phyloP scores from a whole-genome alignment of 2,113 vertebrate genomes.

The Cnemophilus loriae region DNA sequence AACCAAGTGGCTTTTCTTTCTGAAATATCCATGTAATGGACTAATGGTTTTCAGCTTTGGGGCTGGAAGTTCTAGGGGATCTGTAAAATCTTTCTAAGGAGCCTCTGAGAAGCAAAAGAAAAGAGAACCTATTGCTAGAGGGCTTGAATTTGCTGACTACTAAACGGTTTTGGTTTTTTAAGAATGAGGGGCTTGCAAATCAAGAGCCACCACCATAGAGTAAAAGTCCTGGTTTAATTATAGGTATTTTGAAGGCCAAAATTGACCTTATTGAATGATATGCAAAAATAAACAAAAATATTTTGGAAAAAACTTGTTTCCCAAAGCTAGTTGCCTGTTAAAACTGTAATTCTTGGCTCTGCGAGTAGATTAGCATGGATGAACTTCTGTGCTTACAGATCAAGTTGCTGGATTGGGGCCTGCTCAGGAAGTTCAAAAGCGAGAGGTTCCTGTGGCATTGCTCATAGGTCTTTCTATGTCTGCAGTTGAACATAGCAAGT shows the following conservation, averaged over 20 bases:
- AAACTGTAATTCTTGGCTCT: background rate
- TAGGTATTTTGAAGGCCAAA: background rate
- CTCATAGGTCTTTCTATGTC: background rate
- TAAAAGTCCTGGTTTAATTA: background rate
- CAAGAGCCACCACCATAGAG: fast-evolving
- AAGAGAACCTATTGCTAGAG: background rate
- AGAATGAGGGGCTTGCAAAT: background rate
- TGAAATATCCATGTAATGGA: background rate
- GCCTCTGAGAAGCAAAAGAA: background rate
- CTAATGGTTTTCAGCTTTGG: background rate
- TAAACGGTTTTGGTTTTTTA: background rate
- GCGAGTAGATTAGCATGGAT: background rate
- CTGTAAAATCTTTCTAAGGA: background rate
- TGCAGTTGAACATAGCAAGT: background rate
- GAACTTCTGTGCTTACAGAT: background rate
- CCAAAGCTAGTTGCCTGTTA: fast-evolving
- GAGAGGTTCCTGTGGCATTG: conserved; percentile 21
- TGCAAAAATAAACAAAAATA: background rate
- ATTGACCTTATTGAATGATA: background rate
- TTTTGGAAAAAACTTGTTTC: background rate
- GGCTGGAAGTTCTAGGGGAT: background rate
- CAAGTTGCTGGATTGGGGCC: background rate
- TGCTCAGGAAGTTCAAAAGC: conserved; percentile 27
- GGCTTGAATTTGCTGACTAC: background rate
- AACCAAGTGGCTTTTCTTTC: background rate